Percentiles rank a stretch among this genome's conserved stretches.
Conservation (phyloP, 2,888 invertebrate species). For the Sepiola atlantica region DNA sequence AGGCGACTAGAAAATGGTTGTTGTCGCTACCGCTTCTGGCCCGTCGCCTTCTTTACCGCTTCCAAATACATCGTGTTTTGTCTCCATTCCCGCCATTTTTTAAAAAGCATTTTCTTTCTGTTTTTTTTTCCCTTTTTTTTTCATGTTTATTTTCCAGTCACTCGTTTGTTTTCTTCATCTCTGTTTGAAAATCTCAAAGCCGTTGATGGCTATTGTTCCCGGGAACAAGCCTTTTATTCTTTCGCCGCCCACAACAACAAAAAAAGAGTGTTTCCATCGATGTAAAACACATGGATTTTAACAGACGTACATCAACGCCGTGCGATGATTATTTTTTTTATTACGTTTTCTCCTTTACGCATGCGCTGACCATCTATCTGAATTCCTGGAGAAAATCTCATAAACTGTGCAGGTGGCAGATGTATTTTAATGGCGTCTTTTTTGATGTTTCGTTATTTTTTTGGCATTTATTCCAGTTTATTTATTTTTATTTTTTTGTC, state of each 20-base stretch:
- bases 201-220: neutral
- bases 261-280: neutral
- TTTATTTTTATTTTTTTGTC: neutral
- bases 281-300: neutral
- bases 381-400: neutral
- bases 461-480: neutral
- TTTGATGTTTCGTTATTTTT: neutral
- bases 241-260: neutral
- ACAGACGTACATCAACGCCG: neutral
- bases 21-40: neutral
- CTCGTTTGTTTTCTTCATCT: neutral
- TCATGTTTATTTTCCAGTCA: neutral
- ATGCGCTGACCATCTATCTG: neutral
- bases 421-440: neutral
- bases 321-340: neutral
- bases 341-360: neutral
- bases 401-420: neutral
- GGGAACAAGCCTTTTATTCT: neutral
- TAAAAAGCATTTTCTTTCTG: neutral
- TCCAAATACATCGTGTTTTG: neutral
- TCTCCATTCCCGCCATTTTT: neutral
- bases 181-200: neutral
- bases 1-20: constrained; percentile 35
- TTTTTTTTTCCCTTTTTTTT: neutral
- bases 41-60: neutral